These are phyloP conservation scores for Neomorphus geoffroyi DNA, from an alignment of 2,797 vertebrate genomes.

Conservation along the genomic window DNA sequence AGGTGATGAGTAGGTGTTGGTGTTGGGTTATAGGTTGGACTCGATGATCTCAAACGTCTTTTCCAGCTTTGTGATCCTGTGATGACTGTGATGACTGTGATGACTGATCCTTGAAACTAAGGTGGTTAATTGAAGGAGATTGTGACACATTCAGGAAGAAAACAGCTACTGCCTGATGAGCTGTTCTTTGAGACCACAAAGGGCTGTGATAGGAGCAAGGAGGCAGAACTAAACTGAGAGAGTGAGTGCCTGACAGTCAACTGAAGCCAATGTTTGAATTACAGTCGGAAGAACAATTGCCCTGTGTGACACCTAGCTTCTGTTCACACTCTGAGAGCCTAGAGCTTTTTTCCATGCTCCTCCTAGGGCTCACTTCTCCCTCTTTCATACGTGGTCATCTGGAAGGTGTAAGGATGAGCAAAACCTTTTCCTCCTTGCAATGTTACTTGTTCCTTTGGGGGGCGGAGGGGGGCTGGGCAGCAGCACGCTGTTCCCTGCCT, in stretches of 20 bases:
- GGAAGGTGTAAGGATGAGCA: background rate
- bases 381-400: background rate
- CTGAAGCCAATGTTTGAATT: background rate
- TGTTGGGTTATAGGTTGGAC: too few species aligned
- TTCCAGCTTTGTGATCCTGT: too few species aligned
- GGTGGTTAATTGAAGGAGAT: background rate
- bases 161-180: background rate
- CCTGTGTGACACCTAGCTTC: rapidly evolving
- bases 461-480: rapidly evolving
- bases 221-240: background rate
- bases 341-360: background rate
- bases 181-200: background rate
- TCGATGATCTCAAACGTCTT: too few species aligned
- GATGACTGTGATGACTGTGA: too few species aligned
- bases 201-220: background rate
- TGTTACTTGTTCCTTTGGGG: background rate
- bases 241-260: background rate
- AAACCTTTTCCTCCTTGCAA: background rate
- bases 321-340: background rate
- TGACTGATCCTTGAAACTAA: background rate
- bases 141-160: background rate
- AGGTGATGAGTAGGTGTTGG: too few species aligned
- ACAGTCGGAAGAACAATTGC: background rate
- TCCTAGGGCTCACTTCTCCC: background rate
- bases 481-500: background rate